phyloP scores from a whole-genome alignment of 2,113 vertebrate genomes.

The Oreochromis niloticus region DNA sequence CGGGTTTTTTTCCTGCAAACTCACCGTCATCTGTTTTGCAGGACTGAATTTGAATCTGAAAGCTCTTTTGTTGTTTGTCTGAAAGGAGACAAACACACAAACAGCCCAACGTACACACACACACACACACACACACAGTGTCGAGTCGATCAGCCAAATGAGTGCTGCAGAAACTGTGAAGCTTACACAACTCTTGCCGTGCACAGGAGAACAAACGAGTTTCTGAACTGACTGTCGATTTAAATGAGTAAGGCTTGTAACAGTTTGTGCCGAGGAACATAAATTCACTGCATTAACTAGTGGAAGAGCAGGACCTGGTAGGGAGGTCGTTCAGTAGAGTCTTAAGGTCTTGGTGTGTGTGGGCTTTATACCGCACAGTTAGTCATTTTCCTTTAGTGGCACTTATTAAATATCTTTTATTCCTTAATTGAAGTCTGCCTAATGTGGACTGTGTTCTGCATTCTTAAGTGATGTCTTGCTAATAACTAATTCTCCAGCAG shows the following conservation, averaged over 20 bases:
- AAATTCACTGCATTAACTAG: background rate
- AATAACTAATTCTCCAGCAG: background rate
- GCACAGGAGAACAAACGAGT: background rate
- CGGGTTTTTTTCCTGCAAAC: background rate
- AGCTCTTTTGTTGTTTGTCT: constrained; percentile 35
- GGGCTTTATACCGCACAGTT: background rate
- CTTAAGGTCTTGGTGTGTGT: background rate
- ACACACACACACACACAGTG: background rate
- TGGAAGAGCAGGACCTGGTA: background rate
- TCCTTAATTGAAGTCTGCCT: background rate
- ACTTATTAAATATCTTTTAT: background rate
- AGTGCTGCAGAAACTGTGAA: background rate
- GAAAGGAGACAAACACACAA: background rate
- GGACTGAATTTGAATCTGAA: constrained; percentile 39
- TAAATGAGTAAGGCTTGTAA: background rate
- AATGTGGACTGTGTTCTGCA: too few species aligned
- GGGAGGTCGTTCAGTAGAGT: background rate
- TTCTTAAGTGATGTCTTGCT: background rate
- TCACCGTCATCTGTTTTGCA: background rate
- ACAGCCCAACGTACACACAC: background rate
- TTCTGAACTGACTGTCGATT: background rate
- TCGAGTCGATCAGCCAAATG: background rate
- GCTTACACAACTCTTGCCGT: background rate
- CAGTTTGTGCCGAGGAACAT: background rate
- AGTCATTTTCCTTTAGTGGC: background rate